These are phyloP conservation scores for Petrosia ficiformis DNA, from an alignment of 37 sponge, comb jelly and placozoan genomes.

Conservation along the genomic window DNA sequence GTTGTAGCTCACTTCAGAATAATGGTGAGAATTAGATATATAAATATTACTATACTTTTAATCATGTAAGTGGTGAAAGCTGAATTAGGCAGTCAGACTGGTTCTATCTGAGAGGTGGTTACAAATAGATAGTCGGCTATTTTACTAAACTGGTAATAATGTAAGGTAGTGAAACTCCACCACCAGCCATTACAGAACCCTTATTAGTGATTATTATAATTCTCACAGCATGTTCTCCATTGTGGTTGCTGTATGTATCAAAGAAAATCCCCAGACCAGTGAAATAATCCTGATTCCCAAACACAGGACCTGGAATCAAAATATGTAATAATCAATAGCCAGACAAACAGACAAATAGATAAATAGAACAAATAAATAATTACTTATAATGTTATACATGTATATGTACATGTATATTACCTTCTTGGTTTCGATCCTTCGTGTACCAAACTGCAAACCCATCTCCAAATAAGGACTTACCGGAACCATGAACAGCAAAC, in stretches of 20 bases:
- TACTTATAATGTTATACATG: background rate
- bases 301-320: conserved; percentile 55
- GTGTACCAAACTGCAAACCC: conserved; percentile 98
- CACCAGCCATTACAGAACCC: no score
- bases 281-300: conserved; percentile 91
- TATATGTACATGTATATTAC: conserved; percentile 9
- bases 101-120: conserved; percentile 19
- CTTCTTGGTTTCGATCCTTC: conserved; percentile 61
- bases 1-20: background rate
- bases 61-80: no score
- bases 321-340: background rate
- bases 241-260: conserved; percentile 98
- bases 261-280: conserved; percentile 97
- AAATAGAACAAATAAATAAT: no score
- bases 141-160: background rate
- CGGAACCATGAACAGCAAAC: conserved; percentile 87
- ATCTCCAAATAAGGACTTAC: conserved; percentile 89
- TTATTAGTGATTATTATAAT: background rate
- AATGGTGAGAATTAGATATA: no score
- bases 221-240: conserved; percentile 83
- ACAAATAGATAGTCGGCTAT: background rate
- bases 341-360: no score
- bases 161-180: background rate
- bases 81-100: background rate
- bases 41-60: no score